Conservation (phyloP, 1,140 invertebrate genomes). For the Helicorthomorpha holstii region DNA sequence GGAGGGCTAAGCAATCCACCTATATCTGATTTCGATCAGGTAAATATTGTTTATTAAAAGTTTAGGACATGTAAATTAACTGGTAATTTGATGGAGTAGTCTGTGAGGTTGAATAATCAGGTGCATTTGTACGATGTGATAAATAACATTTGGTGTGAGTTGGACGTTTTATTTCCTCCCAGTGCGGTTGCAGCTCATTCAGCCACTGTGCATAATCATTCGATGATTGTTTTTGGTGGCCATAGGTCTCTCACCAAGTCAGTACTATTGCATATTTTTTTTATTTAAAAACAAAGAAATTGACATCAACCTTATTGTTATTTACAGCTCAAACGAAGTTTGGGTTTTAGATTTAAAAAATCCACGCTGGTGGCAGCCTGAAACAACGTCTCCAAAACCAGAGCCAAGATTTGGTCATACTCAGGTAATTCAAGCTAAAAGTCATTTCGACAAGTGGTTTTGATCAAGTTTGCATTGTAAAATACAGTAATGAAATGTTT, state of each 20-base stretch:
- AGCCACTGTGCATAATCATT: conserved; percentile 65
- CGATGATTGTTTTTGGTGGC: conserved; percentile 87
- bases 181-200: conserved; percentile 77
- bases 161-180: conserved; percentile 41
- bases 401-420: conserved; percentile 75
- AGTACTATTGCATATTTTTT: too few species aligned
- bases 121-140: conserved; percentile 74
- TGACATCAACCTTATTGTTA: conserved; percentile 12
- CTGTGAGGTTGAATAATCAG: conserved; percentile 61
- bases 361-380: conserved; percentile 55
- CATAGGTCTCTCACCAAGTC: conserved; percentile 29
- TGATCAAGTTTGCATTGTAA: too few species aligned
- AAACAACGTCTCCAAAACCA: conserved; percentile 47
- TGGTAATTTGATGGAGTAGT: conserved; percentile 13
- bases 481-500: too few species aligned
- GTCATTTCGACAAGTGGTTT: too few species aligned
- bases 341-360: conserved; percentile 71
- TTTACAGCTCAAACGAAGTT: conserved; percentile 57
- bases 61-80: too few species aligned
- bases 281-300: too few species aligned
- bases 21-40: conserved; percentile 70
- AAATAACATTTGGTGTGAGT: conserved; percentile 64
- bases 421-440: conserved; percentile 40
- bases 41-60: too few species aligned
- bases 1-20: conserved; percentile 92